Conservation (phyloP, 2,113 vertebrate genomes). For the Silurus asotus region DNA sequence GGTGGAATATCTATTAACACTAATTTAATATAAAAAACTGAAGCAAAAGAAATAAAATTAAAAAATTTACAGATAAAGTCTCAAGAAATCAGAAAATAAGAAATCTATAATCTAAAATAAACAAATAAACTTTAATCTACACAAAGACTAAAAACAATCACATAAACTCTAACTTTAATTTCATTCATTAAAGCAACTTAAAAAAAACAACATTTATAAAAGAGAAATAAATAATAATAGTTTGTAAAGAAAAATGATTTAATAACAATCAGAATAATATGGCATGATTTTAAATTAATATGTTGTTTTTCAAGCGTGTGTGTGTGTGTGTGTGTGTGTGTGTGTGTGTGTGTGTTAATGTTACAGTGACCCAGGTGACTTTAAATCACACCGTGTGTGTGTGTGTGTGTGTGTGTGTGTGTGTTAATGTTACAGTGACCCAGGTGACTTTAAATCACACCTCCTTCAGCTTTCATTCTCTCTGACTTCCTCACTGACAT, state of each 20-base stretch:
- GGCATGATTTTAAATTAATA: background rate
- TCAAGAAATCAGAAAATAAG: too few species aligned
- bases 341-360: constrained; percentile 2
- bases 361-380: constrained; percentile 18
- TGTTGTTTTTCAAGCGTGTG: background rate
- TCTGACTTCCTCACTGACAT: background rate
- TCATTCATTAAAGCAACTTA: background rate
- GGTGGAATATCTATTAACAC: too few species aligned
- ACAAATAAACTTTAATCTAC: too few species aligned
- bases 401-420: background rate
- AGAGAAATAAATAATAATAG: background rate
- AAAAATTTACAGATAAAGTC: too few species aligned
- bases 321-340: background rate
- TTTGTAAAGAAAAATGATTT: background rate
- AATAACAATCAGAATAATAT: background rate
- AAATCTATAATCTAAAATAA: too few species aligned
- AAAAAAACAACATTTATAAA: background rate
- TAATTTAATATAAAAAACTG: too few species aligned
- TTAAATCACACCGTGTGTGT: background rate
- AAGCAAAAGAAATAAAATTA: too few species aligned
- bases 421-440: constrained; percentile 21
- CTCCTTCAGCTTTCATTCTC: constrained; percentile 2
- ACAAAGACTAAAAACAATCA: too few species aligned
- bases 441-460: background rate
- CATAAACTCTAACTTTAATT: too few species aligned